Base-by-base conservation (phyloP, 2,797 vertebrate genomes). In the Hybognathus amarus region DNA sequence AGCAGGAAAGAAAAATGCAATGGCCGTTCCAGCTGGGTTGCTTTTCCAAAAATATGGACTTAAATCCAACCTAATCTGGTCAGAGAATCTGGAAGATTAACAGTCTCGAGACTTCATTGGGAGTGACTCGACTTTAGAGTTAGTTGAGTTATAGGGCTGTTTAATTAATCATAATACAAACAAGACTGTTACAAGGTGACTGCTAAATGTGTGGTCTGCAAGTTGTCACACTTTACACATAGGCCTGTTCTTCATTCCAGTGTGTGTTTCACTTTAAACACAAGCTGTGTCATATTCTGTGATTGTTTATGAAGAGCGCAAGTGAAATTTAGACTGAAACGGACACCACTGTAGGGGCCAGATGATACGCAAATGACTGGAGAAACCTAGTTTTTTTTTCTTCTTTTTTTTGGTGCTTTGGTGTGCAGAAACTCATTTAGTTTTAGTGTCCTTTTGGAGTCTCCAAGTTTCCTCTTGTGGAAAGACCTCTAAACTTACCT, bases 51-150 rank as follows among this genome's bases (percentile, higher is more conserved):
- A 92, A 88, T 87, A 87, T 82, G 75, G 61, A 40, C 56, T 87
- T 88, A 85, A 91, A 93, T 93, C 89, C 77, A 54, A 84, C 84
- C 88, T 94, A 92, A 94, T 92, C 91, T 92, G 86, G 85, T 91
- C 89, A 89, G 74, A 87, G 87, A 88, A 77, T 83, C 89, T 86
- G 86, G 38, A 87, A 89, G 89, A 90, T 92, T 89, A 88, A 83
- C 81, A 18, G 88, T 80, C 87, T 78, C 59, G 90, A 88, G 90
- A 69, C 70, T 91, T 71, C 87, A 81, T 18, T n/a, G 20, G 86
- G 83, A 88, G n/a, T 38, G 20, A 7, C 27, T 40, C 5, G 0
- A 18, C 47, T n/a, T 33, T n/a, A 10, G 36, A 77, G 24, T 30
- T 77, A 63, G n/a, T 27, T 7, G n/a, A 59, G 27, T 50, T 56